These are phyloP conservation scores for Leptatherina wallacei DNA, from an alignment of 2,797 vertebrate genomes.

Conservation along the genomic window DNA sequence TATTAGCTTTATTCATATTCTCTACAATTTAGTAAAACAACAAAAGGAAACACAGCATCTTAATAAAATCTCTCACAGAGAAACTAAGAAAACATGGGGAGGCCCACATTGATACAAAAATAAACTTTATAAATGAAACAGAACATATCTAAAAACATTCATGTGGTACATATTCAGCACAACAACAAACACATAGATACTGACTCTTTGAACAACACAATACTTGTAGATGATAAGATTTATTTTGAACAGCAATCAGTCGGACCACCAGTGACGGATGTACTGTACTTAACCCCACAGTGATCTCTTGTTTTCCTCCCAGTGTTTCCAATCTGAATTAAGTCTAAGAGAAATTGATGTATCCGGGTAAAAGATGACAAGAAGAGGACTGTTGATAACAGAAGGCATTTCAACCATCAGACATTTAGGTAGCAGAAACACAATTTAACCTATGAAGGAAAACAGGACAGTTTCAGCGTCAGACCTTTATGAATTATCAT, in stretches of 20 bases:
- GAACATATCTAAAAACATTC: conserved; percentile 56
- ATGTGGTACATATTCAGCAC: conserved; percentile 42
- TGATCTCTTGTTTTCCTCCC: not conserved
- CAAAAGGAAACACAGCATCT: conserved; percentile 33
- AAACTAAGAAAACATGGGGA: conserved; percentile 68
- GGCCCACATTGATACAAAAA: conserved; percentile 76
- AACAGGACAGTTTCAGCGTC: not conserved
- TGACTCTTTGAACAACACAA: conserved; percentile 31
- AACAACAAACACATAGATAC: conserved; percentile 28
- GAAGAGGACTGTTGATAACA: not conserved
- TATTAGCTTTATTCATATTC: conserved; percentile 71
- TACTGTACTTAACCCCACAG: not conserved
- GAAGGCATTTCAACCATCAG: not conserved
- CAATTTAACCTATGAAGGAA: not conserved
- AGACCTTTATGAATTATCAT: too few species aligned
- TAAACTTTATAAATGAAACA: conserved; percentile 58
- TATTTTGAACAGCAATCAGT: conserved; percentile 29
- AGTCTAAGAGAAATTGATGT: not conserved
- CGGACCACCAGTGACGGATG: not conserved
- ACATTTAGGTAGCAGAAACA: not conserved
- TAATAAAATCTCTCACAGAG: conserved; percentile 81
- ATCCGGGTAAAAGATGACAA: not conserved
- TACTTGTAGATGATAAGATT: not conserved
- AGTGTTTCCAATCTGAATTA: not conserved
- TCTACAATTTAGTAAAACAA: conserved; percentile 65